Evolutionary conservation across 2,888 invertebrate species (phyloP).

Genomic region (Catocala sponsa): DNA sequence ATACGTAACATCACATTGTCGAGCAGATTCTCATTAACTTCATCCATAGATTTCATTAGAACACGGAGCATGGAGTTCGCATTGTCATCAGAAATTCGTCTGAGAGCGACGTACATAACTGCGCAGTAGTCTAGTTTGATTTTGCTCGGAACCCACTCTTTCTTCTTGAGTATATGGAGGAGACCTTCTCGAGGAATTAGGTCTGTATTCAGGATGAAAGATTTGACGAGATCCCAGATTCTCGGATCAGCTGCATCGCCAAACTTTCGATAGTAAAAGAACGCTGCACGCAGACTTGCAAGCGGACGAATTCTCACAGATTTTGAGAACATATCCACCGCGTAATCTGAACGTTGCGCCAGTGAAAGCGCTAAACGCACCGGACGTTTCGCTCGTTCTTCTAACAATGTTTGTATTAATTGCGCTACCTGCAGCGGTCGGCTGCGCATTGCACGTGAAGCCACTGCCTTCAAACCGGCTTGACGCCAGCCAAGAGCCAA

Average conservation of each 20-base stretch:
- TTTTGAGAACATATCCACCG: conserved; percentile 42
- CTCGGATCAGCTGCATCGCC: conserved; percentile 43
- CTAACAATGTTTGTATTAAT: conserved; percentile 50
- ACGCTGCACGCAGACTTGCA: conserved; percentile 56
- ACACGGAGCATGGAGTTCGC: conserved; percentile 47
- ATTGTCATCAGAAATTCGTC: conserved; percentile 36
- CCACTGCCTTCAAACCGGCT: conserved; percentile 65
- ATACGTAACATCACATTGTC: conserved; percentile 43
- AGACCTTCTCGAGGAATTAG: conserved; percentile 32
- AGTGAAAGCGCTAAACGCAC: conserved; percentile 58
- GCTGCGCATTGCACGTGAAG: conserved; percentile 59
- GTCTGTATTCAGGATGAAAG: conserved; percentile 52
- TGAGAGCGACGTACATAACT: conserved; percentile 51
- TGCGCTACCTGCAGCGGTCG: conserved; percentile 46
- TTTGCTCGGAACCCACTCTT: conserved; percentile 48
- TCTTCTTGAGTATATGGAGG: conserved; percentile 26
- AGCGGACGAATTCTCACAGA: conserved; percentile 56
- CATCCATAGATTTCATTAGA: conserved; percentile 53
- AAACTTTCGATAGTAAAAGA: conserved; percentile 47
- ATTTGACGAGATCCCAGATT: conserved; percentile 65
- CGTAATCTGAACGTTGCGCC: conserved; percentile 49
- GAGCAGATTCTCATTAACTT: conserved; percentile 50
- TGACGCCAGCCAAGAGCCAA: conserved; percentile 56
- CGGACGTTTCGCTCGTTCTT: conserved; percentile 53
- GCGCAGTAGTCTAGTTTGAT: conserved; percentile 63